Evolutionary conservation across 1,140 invertebrate genomes (phyloP).

Genomic region (Diabrotica undecimpunctata): DNA sequence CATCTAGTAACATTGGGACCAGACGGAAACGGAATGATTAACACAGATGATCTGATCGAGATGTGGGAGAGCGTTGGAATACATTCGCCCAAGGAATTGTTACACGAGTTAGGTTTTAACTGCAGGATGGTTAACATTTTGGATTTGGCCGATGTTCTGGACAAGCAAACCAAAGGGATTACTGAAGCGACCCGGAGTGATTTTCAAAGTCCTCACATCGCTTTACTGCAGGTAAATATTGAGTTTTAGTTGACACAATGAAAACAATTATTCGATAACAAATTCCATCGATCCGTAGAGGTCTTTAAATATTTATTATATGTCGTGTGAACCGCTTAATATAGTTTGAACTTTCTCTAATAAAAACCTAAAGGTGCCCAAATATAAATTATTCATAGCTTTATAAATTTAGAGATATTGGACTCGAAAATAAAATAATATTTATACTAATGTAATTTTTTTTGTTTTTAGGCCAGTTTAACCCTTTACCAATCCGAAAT

Average conservation of each 20-base stretch:
- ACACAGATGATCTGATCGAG: conserved; percentile 58
- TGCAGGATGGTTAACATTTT: conserved; percentile 59
- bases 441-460: background rate
- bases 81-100: conserved; percentile 56
- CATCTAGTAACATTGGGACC: conserved; percentile 43
- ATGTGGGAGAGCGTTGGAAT: conserved; percentile 71
- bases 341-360: no score
- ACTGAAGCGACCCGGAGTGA: conserved; percentile 45
- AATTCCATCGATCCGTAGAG: no score
- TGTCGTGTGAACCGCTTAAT: no score
- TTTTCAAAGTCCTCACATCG: conserved; percentile 49
- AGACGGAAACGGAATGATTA: conserved; percentile 43
- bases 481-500: conserved; percentile 60
- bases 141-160: conserved; percentile 69
- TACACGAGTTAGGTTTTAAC: conserved; percentile 68
- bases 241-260: no score
- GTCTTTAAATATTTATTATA: no score
- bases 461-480: conserved; percentile 48
- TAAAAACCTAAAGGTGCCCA: no score
- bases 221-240: conserved; percentile 46
- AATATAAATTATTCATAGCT: no score
- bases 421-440: no score
- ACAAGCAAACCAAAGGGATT: conserved; percentile 66
- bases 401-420: no score
- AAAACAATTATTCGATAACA: no score